These are phyloP conservation scores for Leiothrix lutea DNA, from an alignment of 2,113 vertebrate species.

Conservation along the genomic window DNA sequence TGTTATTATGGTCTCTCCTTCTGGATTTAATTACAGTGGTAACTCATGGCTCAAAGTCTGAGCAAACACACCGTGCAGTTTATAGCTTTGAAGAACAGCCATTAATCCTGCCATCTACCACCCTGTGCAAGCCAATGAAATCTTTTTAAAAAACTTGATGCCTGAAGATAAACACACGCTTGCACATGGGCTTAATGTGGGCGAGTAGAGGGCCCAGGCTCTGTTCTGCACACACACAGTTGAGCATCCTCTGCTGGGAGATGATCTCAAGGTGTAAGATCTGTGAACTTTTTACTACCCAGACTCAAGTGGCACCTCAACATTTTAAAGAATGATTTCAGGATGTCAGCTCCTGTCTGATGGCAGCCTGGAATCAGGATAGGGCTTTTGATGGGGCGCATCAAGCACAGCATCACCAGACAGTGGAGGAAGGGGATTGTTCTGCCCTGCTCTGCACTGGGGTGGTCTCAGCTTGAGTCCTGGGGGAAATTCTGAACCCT, in stretches of 20 bases:
- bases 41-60: slow-evolving; percentile 69
- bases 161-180: not conserved
- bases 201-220: too few relatives aligned
- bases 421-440: not conserved
- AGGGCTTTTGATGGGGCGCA: not conserved
- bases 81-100: slow-evolving; percentile 51
- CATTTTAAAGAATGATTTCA: not conserved
- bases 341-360: not conserved
- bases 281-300: not conserved
- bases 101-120: slow-evolving; percentile 55
- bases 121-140: slow-evolving; percentile 11
- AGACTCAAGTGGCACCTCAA: not conserved
- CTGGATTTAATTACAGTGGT: slow-evolving; percentile 69
- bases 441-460: not conserved
- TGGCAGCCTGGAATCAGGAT: not conserved
- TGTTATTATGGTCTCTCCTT: slow-evolving; percentile 64
- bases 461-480: not conserved
- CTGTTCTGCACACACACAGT: accelerated
- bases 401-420: not conserved
- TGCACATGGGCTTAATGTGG: not conserved
- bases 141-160: slow-evolving; percentile 1
- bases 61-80: slow-evolving; percentile 56
- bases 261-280: not conserved
- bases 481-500: not conserved
- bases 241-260: not conserved